Percentiles rank a stretch among this genome's conserved stretches.
Evolutionary conservation across 2,797 vertebrate species (phyloP).

Genomic region (Amphiprion clarkii): DNA sequence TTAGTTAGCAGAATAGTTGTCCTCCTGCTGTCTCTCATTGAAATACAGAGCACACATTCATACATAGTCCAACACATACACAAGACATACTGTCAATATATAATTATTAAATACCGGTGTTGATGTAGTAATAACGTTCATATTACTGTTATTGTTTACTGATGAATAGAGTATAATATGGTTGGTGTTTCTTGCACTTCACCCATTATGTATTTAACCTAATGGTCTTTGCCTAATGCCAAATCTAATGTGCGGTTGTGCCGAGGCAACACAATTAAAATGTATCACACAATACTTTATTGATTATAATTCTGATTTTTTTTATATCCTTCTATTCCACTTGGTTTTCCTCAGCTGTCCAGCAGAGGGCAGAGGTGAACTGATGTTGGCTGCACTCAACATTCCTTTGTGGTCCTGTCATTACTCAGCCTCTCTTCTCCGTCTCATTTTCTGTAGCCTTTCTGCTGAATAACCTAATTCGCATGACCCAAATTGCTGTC

Average conservation of each 20-base stretch:
- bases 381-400: slow-evolving; percentile 45
- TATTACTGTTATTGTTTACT: no score
- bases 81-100: no score
- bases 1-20: no score
- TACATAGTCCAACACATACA: no score
- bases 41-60: no score
- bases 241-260: no score
- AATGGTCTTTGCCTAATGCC: no score
- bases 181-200: background rate
- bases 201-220: background rate
- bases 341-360: slow-evolving; percentile 52
- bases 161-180: background rate
- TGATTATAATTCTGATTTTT: background rate
- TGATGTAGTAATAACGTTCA: no score
- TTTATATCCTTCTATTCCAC: background rate
- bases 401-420: slow-evolving; percentile 80
- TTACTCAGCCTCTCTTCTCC: slow-evolving; percentile 67
- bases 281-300: background rate
- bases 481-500: slow-evolving; percentile 78
- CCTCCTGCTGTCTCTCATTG: no score
- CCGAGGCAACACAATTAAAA: background rate
- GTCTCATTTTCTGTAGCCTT: slow-evolving; percentile 67
- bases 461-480: slow-evolving; percentile 79
- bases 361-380: slow-evolving; percentile 80
- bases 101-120: no score